Base-by-base conservation (phyloP, 2,797 vertebrate species). In the Schizopygopsis pylzovi region DNA sequence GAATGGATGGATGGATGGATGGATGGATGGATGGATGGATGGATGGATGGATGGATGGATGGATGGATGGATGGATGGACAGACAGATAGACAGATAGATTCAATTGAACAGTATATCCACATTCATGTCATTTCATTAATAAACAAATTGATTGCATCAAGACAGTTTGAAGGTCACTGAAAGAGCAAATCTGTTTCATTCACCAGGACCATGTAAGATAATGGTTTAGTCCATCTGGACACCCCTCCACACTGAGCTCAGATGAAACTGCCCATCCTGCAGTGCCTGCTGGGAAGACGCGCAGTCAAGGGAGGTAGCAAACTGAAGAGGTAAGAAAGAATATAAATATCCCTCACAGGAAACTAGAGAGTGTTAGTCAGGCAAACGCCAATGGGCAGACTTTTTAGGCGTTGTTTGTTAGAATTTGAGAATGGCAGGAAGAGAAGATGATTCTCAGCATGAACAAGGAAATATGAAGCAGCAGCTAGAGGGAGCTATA, bases 241-340 rank as follows among this genome's bases (percentile, higher is more conserved):
- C 96, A 96, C 95, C 96, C 96, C 96, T 94, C 90, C 93, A 92
- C 85, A 90, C 88, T 92, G 87, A 93, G 93, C 93, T 88, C 84
- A 94, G 91, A 95, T 96, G 95, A 95, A 95, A 93, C 93, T 95
- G 93, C 92, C 95, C 95, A 91, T 94, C 89, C 94, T 95, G 96
- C 96, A 95, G 94, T 94, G 96, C 93, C 95, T 96, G 93, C 95
- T 96, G 95, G 95, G 95, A 96, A 95, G 95, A 95, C 92, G 93
- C 91, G 93, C 93, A 91, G 85, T 92, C 92, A 80, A 92, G 88
- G 43, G 79, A 93, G 88, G 65, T 76, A 12, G 75, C 80, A 90
- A 33, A 54, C 12, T 86, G 22, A 84, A 90, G 92, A 95, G 95
- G 95, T 96, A 95, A 95, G 94, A 79, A 95, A 95, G 94, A 79